Base-by-base conservation (phyloP, 2,888 invertebrate genomes). In the Scaptomyza polygonia region DNA sequence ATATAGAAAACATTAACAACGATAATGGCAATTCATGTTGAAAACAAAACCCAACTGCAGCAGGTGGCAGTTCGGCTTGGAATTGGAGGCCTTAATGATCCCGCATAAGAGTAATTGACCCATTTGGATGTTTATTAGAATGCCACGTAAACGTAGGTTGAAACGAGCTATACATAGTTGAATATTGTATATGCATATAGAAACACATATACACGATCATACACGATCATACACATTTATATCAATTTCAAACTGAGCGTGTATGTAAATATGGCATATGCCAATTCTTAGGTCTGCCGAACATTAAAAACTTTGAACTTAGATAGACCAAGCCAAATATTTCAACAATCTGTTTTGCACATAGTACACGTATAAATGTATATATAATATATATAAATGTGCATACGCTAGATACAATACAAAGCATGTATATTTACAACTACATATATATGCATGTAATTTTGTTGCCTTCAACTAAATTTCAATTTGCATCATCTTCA, bases 401-500 rank as follows among this genome's bases (percentile, higher is more conserved):
- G 34, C 34, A 34, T 34, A n/a, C 6, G 54, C 57, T 49, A 62
- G 54, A 58, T 63, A 57, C 34, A 56, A 47, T 65, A 61, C 51
- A 36, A 11, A 5, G 4, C 1, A 12, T 32, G 32, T 34, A 5
- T 1, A 5, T 25, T 5, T 25, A 25, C 25, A 5, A 34, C 34
- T n/a, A 34, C n/a, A 34, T n/a, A n/a, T 21, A 12, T n/a, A 32
- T 40, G 21, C 59, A 16, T 55, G 29, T 68, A 14, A 36, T 62
- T 57, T 43, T 49, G 62, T 68, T 72, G 79, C 79, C 77, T 71
- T 77, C 71, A 81, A 84, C 71, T 64, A 68, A 81, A 84, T 77
- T 85, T 84, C 75, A 81, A 85, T 81, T 87, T 79, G 75, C 81
- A 87, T 81, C 79, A 87, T 87, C 67, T 73, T 80, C 61, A 68